Conservation (phyloP, 92 coral and sea anemone species). For the Actinostola sp. region DNA sequence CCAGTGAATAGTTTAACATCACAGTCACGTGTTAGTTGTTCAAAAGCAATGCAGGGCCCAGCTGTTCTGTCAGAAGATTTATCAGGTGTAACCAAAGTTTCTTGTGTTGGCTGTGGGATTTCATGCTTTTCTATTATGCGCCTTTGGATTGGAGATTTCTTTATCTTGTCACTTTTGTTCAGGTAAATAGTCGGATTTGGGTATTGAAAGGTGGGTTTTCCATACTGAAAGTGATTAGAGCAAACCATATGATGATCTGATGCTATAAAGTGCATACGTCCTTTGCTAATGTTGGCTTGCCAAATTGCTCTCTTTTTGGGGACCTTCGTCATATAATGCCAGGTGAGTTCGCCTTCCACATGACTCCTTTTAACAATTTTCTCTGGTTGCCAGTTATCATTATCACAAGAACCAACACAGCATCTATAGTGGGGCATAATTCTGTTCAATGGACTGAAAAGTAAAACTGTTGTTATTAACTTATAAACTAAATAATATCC, state of each 20-base stretch:
- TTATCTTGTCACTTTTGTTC: slow-evolving; percentile 5
- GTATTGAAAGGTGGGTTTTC: slow-evolving; percentile 41
- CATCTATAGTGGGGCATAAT: slow-evolving; percentile 26
- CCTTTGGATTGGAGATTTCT: not conserved
- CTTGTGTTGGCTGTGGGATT: not conserved
- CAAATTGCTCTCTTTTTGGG: slow-evolving; percentile 21
- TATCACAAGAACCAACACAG: slow-evolving; percentile 55
- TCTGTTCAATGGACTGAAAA: too few relatives aligned
- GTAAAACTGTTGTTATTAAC: too few relatives aligned
- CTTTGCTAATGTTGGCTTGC: slow-evolving; percentile 31
- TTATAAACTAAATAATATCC: too few relatives aligned
- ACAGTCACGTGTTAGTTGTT: slow-evolving; percentile 30
- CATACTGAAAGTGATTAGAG: slow-evolving; percentile 57
- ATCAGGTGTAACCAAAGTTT: too few relatives aligned
- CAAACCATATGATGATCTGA: slow-evolving; percentile 36
- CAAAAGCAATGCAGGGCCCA: slow-evolving; percentile 3
- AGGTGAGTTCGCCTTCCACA: slow-evolving; percentile 34
- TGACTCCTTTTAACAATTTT: slow-evolving; percentile 42
- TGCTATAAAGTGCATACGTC: slow-evolving; percentile 34
- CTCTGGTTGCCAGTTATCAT: slow-evolving; percentile 27
- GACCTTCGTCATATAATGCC: slow-evolving; percentile 40
- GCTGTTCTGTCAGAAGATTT: too few relatives aligned
- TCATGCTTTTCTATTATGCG: not conserved
- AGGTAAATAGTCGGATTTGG: slow-evolving; percentile 48
- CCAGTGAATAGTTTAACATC: slow-evolving; percentile 45